Conservation (phyloP, 2,113 vertebrate genomes). For the Elanus axillaris region DNA sequence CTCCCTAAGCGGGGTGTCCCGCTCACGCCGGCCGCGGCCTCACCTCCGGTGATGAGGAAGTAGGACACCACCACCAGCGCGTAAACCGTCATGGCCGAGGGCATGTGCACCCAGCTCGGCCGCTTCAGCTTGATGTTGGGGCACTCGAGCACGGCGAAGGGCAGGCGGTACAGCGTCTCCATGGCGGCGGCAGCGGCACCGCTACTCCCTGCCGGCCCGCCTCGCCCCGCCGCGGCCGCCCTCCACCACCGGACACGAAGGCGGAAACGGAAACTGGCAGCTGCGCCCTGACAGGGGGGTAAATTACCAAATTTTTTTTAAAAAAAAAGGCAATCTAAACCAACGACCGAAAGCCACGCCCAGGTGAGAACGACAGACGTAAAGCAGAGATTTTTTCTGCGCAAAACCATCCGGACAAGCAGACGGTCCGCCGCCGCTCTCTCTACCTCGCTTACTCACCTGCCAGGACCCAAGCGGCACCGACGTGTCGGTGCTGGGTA, state of each 20-base stretch:
- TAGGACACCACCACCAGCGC: conserved; percentile 95
- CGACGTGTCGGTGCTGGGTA: conserved; percentile 58
- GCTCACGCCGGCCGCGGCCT: not conserved
- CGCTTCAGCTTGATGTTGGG: conserved; percentile 97
- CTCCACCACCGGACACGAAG: not conserved
- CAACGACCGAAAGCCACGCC: rapidly evolving
- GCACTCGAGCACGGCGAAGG: conserved; percentile 90
- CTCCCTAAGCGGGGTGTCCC: not conserved
- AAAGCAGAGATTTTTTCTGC: rapidly evolving
- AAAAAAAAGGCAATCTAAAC: rapidly evolving
- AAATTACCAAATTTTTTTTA: too few species aligned
- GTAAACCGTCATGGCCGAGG: conserved; percentile 97
- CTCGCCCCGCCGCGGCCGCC: not conserved
- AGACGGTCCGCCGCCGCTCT: rapidly evolving
- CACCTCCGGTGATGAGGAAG: conserved; percentile 99
- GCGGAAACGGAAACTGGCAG: not conserved
- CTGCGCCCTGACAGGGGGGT: not conserved
- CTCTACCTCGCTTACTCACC: rapidly evolving
- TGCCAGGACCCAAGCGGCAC: conserved; percentile 3
- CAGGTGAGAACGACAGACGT: rapidly evolving
- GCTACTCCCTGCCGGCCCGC: not conserved
- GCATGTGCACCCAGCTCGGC: conserved; percentile 96
- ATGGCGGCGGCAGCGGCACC: conserved; percentile 49
- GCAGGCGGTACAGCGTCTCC: conserved; percentile 89
- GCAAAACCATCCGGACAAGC: rapidly evolving